Base-by-base conservation (phyloP, 2,113 vertebrate species). In the Hemiscyllium ocellatum region DNA sequence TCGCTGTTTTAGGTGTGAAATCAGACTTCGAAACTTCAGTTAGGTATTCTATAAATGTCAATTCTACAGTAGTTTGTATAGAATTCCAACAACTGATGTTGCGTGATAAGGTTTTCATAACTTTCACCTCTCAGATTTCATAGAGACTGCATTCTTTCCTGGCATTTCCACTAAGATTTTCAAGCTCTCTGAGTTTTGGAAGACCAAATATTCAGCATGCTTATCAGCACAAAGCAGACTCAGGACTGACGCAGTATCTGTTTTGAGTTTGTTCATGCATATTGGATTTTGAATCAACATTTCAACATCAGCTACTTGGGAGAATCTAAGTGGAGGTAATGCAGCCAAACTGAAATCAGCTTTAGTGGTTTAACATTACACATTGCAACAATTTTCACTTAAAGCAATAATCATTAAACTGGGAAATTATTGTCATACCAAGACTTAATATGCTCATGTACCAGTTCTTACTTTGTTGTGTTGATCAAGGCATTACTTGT, bases 171-270 rank as follows among this genome's bases (percentile, higher is more conserved):
- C 33, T 93, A 65, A 93, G 33, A 93, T 37, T 83, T 93, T 5
- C n/a, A 91, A 17, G 89, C 61, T 7, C 66, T n/a, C 24, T 66
- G 89, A 93, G 89, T 65, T 93, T 68, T 93, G 89, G 89, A 93
- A 93, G 56, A 66, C 17, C n/a, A 93, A 17, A 17, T 68, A 91
- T 37, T 93, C 66, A 93, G 66, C 89, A 33, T 20, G 37, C n/a
- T 93, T 66, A 93, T 66, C 13, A 93, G 33, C 8, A 22, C 61
- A 66, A 13, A 91, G 33, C 61, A 37, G 56, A n/a, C 33, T 91
- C 29, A 22, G 3, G 15, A 37, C 33, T 8, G 89, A 22, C 22
- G 89, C 61, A 93, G 20, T 37, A 37, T 0, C 1, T 37, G 17
- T 93, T 93, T 93, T 93, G 56, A 93, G 52, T 7, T 91, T 26